phyloP scores from a whole-genome alignment of 2,888 invertebrate species.

The Asteroscopus sphinx region DNA sequence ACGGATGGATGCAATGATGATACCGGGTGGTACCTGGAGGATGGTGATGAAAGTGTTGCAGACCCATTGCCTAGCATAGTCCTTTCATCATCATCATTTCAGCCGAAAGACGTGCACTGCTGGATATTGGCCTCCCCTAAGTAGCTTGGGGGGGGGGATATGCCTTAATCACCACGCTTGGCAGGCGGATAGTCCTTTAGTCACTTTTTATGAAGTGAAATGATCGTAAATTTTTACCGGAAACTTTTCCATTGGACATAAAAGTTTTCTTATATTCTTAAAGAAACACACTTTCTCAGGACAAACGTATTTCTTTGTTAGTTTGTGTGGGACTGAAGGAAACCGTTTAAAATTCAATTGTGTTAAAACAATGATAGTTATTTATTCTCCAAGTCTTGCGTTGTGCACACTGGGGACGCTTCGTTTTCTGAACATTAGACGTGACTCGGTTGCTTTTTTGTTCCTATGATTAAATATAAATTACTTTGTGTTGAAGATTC shows the following conservation, averaged over 20 bases:
- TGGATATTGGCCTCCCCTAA: too few relatives aligned
- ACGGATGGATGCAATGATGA: too few relatives aligned
- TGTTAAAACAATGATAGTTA: slow-evolving; percentile 25
- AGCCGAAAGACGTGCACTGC: too few relatives aligned
- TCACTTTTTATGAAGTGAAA: too few relatives aligned
- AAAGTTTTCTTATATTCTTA: not conserved
- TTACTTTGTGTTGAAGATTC: not conserved
- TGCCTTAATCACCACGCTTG: too few relatives aligned
- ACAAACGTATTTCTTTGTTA: not conserved
- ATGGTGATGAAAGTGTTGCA: too few relatives aligned
- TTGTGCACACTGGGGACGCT: slow-evolving; percentile 6
- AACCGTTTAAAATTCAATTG: slow-evolving; percentile 33
- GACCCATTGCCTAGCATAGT: too few relatives aligned
- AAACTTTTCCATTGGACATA: not conserved
- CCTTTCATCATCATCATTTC: too few relatives aligned
- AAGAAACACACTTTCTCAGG: slow-evolving; percentile 5
- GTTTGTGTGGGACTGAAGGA: slow-evolving; percentile 2
- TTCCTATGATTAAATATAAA: slow-evolving; percentile 8
- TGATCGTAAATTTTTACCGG: too few relatives aligned
- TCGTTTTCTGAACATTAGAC: slow-evolving; percentile 7
- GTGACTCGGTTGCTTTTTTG: slow-evolving; percentile 13
- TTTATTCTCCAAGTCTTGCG: slow-evolving; percentile 10
- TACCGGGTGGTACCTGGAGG: too few relatives aligned
- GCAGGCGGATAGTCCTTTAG: too few relatives aligned
- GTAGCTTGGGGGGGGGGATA: too few relatives aligned